phyloP scores from a whole-genome alignment of 2,797 vertebrate genomes.

The Tokudaia muenninki region DNA sequence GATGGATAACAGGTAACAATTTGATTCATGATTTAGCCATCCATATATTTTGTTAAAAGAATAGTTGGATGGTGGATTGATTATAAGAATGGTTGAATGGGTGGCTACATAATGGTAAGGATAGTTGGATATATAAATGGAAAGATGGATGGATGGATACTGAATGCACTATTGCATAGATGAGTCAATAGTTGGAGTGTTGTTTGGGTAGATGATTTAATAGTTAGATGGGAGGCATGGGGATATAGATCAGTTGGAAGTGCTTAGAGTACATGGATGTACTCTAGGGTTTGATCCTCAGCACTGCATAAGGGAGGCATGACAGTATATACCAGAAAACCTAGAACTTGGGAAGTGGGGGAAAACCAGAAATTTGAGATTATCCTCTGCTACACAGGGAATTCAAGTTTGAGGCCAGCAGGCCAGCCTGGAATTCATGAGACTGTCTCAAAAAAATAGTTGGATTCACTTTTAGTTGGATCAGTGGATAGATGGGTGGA shows the following conservation, averaged over 20 bases:
- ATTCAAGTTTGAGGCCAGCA: background rate
- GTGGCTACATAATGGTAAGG: background rate
- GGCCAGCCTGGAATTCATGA: background rate
- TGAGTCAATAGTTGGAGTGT: background rate
- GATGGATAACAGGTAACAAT: background rate
- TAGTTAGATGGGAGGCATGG: background rate
- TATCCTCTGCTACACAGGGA: background rate
- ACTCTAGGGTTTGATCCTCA: background rate
- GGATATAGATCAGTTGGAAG: background rate
- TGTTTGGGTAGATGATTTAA: background rate
- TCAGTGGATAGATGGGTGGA: background rate
- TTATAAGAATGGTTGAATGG: background rate
- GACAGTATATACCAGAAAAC: background rate
- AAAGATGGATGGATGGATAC: background rate
- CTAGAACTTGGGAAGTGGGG: background rate
- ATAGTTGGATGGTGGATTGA: background rate
- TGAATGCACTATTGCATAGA: background rate
- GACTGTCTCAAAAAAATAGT: background rate
- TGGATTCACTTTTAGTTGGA: background rate
- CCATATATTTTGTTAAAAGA: background rate
- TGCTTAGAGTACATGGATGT: background rate
- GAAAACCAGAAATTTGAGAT: background rate
- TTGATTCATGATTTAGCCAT: background rate
- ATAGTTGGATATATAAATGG: background rate
- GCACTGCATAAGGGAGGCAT: background rate